Evolutionary conservation across 1,140 invertebrate species (phyloP).

Genomic region (Triops longicaudatus): DNA sequence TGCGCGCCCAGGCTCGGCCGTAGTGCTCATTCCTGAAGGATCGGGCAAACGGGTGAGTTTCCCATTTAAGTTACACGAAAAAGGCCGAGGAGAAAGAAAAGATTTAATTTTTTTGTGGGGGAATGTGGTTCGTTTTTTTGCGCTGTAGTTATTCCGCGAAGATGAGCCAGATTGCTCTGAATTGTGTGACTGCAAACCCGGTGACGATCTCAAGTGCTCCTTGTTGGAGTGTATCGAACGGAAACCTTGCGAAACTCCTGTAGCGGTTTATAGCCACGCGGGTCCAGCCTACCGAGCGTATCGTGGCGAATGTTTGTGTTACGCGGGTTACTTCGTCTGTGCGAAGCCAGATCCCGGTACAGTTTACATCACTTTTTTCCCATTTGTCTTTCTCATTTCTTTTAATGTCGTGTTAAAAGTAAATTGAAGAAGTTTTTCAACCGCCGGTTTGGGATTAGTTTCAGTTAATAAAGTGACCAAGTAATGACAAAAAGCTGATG

Average conservation of each 20-base stretch:
- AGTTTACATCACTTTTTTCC: constrained; percentile 27
- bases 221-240: constrained; percentile 69
- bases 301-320: constrained; percentile 77
- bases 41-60: constrained; percentile 60
- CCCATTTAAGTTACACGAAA: background rate
- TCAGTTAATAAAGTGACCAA: no score
- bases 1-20: constrained; percentile 60
- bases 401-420: no score
- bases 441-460: no score
- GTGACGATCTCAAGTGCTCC: constrained; percentile 66
- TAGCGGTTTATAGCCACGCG: constrained; percentile 72
- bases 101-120: background rate
- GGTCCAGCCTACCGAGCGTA: constrained; percentile 80
- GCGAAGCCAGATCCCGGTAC: constrained; percentile 74
- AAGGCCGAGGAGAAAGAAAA: background rate
- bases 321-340: constrained; percentile 80
- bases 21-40: constrained; percentile 62
- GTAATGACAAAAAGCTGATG: no score
- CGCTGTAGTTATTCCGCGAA: constrained; percentile 65
- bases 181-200: constrained; percentile 65
- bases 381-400: background rate
- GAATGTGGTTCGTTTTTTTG: constrained; percentile 31
- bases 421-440: no score
- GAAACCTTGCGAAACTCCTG: constrained; percentile 70
- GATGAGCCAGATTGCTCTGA: constrained; percentile 75